These are phyloP conservation scores for Ursus arctos DNA, from an alignment of 2,113 vertebrate genomes.

Conservation along the genomic window DNA sequence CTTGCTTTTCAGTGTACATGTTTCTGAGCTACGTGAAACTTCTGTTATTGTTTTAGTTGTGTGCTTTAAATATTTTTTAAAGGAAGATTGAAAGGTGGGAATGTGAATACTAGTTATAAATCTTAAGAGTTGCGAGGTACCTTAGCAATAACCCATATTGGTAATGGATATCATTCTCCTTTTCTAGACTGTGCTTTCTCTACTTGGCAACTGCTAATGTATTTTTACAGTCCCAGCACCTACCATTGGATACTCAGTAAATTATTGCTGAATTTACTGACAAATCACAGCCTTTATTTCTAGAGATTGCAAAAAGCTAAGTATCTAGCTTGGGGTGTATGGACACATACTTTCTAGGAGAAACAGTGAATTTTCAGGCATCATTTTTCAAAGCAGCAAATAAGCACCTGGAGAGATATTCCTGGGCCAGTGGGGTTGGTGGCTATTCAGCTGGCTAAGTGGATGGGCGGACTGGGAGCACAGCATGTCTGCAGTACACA, in stretches of 20 bases:
- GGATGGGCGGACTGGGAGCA: background rate
- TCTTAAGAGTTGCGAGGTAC: background rate
- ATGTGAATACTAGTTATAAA: background rate
- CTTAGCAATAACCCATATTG: background rate
- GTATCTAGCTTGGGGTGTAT: background rate
- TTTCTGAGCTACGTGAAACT: constrained; percentile 23
- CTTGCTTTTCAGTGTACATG: background rate
- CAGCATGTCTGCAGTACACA: background rate
- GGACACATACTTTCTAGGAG: background rate
- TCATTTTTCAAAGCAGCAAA: background rate
- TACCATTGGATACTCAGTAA: background rate
- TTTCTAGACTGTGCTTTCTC: constrained; percentile 22
- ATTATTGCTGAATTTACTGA: constrained; percentile 49
- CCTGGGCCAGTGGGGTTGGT: too few relatives aligned
- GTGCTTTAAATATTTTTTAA: constrained; percentile 15
- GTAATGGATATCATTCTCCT: background rate
- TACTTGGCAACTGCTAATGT: background rate
- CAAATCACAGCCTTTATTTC: background rate
- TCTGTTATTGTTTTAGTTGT: constrained; percentile 13
- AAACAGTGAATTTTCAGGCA: background rate
- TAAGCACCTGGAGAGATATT: background rate
- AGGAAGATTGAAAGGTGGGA: constrained; percentile 6
- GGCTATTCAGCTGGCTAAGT: rapidly evolving
- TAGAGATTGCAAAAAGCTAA: constrained; percentile 28
- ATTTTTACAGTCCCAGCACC: background rate